Base-by-base conservation (phyloP, 2,888 invertebrate species). In the Agrochola litura region DNA sequence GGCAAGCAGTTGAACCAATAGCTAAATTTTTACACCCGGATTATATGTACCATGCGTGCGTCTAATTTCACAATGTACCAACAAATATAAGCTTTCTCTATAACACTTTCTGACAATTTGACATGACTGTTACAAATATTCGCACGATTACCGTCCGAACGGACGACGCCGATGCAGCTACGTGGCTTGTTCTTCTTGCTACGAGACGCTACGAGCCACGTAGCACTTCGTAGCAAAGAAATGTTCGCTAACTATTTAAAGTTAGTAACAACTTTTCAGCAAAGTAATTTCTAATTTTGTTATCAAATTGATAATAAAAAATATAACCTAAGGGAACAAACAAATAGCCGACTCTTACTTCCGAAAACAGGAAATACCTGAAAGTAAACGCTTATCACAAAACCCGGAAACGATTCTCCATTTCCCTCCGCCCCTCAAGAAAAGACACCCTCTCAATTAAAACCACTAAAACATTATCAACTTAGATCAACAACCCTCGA, bases 381-480 rank as follows among this genome's bases (percentile, higher is more conserved):
- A 37, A 46, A 67, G 12, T n/a, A 54, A 61, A 58, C 46, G 0
- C 10, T 54, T 25, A 37, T 19, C 10, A 30, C 25, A 22, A n/a
- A 37, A 41, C n/a, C 25, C 22, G 46, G n/a, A 74, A 74, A 60
- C 49, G 14, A 60, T 64, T 72, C 46, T 74, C 63, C 25, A 72
- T 74, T 65, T 64, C 67, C 61, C 52, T 68, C 56, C 52, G 52
- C 65, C 71, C 77, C 73, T 78, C 52, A 72, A 82, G 83, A 83
- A 86, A 83, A 84, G 79, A 76, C 85, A 84, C 81, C 82, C 85
- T 77, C 83, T 88, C 83, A 83, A 85, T 86, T 79, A 84, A 64
- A 82, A 80, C 79, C 81, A 81, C 82, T 82, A 85, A 85, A 81
- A 87, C 82, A 86, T 88, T 87, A 88, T 88, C 87, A 82, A 83